Percentiles rank a stretch among this genome's conserved stretches.
These are phyloP conservation scores for Hartigia nigra DNA, from an alignment of 2,888 invertebrate genomes.

Conservation along the genomic window DNA sequence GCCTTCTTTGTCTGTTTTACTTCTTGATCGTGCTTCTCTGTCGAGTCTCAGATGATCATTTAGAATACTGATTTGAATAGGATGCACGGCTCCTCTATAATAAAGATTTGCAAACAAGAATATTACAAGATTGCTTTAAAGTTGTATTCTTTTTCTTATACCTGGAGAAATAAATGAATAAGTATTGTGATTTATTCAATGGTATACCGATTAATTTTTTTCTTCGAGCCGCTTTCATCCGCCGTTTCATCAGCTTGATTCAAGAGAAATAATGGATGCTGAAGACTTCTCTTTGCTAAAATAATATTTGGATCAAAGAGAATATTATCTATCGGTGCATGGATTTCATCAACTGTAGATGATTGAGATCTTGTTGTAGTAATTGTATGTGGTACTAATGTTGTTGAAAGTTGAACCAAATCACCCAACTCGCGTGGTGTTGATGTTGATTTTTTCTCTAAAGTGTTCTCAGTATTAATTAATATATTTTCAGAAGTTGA, in stretches of 20 bases:
- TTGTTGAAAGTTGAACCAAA: background rate
- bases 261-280: background rate
- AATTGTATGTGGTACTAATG: background rate
- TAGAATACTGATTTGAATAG: background rate
- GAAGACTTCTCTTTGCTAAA: conserved; percentile 14
- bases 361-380: background rate
- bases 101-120: background rate
- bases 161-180: background rate
- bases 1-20: background rate
- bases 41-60: background rate
- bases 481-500: background rate
- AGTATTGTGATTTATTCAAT: background rate
- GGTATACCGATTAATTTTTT: background rate
- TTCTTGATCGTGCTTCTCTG: background rate
- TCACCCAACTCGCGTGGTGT: background rate
- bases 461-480: background rate
- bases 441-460: background rate
- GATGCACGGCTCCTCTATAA: background rate
- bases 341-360: background rate
- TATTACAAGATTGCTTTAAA: background rate
- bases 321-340: background rate
- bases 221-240: background rate
- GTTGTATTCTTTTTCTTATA: background rate
- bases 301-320: conserved; percentile 16
- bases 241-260: background rate